Conservation (phyloP, 1,140 invertebrate species). For the Yoshiicerus persimilis region DNA sequence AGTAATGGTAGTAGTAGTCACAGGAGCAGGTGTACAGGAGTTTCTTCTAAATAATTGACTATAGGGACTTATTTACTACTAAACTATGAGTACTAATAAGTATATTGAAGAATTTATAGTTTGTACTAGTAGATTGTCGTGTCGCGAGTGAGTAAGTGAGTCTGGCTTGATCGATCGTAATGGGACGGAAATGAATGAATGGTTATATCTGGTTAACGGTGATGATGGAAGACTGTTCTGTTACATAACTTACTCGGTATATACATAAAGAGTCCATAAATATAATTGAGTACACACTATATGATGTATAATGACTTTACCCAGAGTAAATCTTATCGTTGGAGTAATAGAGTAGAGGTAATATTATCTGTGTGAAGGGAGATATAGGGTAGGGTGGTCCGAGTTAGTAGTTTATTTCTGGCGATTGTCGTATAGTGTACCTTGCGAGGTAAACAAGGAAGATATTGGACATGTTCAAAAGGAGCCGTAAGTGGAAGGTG, state of each 20-base stretch:
- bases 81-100: not conserved
- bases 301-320: too few species aligned
- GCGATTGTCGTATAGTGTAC: too few species aligned
- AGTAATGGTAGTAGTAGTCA: too few species aligned
- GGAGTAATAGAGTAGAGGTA: too few species aligned
- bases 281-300: not conserved
- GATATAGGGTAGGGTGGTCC: too few species aligned
- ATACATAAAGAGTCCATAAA: too few species aligned
- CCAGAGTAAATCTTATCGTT: too few species aligned
- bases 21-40: too few species aligned
- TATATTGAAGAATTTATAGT: not conserved
- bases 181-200: constrained; percentile 36
- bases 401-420: not conserved
- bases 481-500: not conserved
- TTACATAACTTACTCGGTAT: not conserved
- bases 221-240: constrained; percentile 36
- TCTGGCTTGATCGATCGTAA: not conserved
- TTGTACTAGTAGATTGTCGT: not conserved
- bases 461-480: not conserved
- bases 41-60: too few species aligned
- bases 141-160: not conserved
- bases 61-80: not conserved
- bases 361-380: too few species aligned
- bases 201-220: constrained; percentile 24
- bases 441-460: not conserved